Evolutionary conservation across 92 coral and sea anemone genomes (phyloP), one percentile per base, ranked within the genome.

Genomic region (Phymanthus crucifer): DNA sequence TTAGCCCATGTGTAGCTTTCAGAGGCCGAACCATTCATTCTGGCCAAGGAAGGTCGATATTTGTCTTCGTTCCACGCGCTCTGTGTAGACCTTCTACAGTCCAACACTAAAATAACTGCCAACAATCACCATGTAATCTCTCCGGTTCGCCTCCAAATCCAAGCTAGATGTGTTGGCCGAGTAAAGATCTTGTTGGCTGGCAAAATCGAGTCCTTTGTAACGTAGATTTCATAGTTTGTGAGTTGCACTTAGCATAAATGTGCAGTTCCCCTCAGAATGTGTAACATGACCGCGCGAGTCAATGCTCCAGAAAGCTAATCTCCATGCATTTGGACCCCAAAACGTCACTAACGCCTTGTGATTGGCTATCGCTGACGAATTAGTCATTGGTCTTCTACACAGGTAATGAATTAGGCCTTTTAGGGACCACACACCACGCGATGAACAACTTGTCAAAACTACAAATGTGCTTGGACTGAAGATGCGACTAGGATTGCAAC

Each of bases 261-360:
- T 61, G 68, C 70, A 16, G 35, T 65, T 65, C 48, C 72, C 46
- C 56, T 61, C 52, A 77, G 23, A 61, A 23, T 32, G 26, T 66
- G 86, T 57, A 82, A 82, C 86, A 37, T 82, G 86, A 82, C 80
- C 78, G 52, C 80, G 9, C 32, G 12, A 27, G 61, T 38, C 57
- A 38, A 17, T 61, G 68, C 80, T n/a, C 54, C 43, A 64, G 86
- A 58, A 82, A 74, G 86, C 74, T 77, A 64, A 82, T 82, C 86
- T 82, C 47, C 26, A 21, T 75, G 65, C 64, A 73, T 61, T 71
- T 82, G 61, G 77, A n/a, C 77, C 36, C 32, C 61, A 70, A 57
- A 65, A 82, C 86, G 86, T 82, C 86, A 82, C 86, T 32, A 78
- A 33, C 80, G 80, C 57, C 18, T 69, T 40, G 72, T 73, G 86